Conservation (phyloP, 2,888 invertebrate genomes). For the Andrena flavipes region DNA sequence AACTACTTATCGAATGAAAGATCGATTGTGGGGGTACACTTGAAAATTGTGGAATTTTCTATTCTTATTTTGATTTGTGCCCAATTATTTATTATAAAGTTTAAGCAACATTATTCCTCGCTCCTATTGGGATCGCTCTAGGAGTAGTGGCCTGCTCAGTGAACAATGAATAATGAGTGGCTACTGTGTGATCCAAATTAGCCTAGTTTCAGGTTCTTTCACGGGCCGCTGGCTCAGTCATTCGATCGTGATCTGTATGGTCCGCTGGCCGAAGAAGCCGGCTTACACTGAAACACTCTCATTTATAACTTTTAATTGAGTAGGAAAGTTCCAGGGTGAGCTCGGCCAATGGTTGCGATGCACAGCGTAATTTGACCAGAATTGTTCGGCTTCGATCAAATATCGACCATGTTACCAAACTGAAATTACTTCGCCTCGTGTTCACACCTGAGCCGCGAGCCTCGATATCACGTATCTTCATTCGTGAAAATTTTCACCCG, state of each 20-base stretch:
- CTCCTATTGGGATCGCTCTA: background rate
- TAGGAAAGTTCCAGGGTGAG: constrained; percentile 76
- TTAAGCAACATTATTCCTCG: background rate
- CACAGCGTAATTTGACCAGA: constrained; percentile 33
- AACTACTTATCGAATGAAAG: too few species aligned
- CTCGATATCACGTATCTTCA: too few species aligned
- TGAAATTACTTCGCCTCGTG: background rate
- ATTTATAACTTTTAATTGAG: constrained; percentile 83
- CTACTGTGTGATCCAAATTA: constrained; percentile 44
- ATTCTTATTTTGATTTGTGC: background rate
- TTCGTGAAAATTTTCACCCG: too few species aligned
- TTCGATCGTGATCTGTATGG: constrained; percentile 48
- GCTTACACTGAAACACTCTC: constrained; percentile 73
- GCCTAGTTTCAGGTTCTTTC: constrained; percentile 50
- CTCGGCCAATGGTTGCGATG: constrained; percentile 72
- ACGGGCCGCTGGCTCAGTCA: constrained; percentile 45
- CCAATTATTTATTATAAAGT: background rate
- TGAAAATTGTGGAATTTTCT: too few species aligned
- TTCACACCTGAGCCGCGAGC: background rate
- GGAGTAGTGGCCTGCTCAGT: background rate
- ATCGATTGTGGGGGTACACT: too few species aligned
- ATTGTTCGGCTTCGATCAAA: constrained; percentile 54
- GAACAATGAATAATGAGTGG: constrained; percentile 27
- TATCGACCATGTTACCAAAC: constrained; percentile 6
- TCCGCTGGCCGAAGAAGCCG: constrained; percentile 52